Base-by-base conservation (phyloP, 2,888 invertebrate genomes). In the Stenolophus ochropezus region DNA sequence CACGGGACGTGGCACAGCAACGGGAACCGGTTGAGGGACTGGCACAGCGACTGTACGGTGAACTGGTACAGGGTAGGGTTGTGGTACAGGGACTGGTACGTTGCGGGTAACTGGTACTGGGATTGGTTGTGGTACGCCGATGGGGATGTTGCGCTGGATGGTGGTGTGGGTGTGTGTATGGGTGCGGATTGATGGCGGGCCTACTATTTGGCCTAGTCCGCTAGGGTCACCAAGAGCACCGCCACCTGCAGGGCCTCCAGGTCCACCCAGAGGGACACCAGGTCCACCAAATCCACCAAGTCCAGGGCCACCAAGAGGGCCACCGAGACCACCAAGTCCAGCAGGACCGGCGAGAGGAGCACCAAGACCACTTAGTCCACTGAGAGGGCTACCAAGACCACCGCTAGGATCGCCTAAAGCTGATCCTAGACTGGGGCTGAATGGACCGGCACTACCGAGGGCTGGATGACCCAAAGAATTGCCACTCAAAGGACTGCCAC, bases 91-190 rank as follows among this genome's bases (percentile, higher is more conserved):
- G 3, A 77, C 77, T 5, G 77, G 61, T 8, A 61, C 16, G n/a
- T 61, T 61, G 14, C 47, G 42, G 6, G 3, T 4, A 5, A 77
- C 77, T 11, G 65, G 77, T 5, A 77, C 77, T n/a, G 77, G 47
- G n/a, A 77, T 14, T 6, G 65, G 61, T 42, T 77, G 77, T 8
- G 77, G 61, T 8, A 61, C 61, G 6, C 27, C 47, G 6, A 77
- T 20, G 42, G 77, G 61, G 14, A 77, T 23, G 49, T 75, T 77
- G 16, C 61, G 47, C 8, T 61, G 42, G 77, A 77, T 77, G 6
- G 77, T 77, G 1, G 61, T 61, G 61, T 77, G 77, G 5, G 77
- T 14, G 16, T 77, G 77, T 0, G 77, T 77, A 14, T 77, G 77
- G 4, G 47, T 47, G 6, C 61, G 27, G 25, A 56, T 76, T 14